Evolutionary conservation across 2,113 vertebrate genomes (phyloP).

Genomic region (Nicator chloris): DNA sequence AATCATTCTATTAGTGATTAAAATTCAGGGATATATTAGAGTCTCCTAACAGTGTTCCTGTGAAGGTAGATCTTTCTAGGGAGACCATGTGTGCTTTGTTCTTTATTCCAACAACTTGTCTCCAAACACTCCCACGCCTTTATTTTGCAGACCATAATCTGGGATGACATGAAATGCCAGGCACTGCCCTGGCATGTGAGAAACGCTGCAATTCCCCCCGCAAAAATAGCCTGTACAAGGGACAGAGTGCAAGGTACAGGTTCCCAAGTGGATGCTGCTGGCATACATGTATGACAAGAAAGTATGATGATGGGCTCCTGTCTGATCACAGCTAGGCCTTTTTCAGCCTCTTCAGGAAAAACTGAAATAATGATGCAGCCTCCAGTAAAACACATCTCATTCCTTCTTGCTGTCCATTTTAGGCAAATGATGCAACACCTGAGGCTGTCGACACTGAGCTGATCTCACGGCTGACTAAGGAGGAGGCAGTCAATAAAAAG

Average conservation of each 20-base stretch:
- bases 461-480: neutral
- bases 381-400: neutral
- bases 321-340: neutral
- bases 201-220: neutral
- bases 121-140: neutral
- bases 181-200: neutral
- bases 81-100: neutral
- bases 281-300: neutral
- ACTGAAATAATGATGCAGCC: neutral
- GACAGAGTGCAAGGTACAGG: neutral
- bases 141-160: neutral
- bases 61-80: neutral
- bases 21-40: neutral
- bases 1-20: neutral
- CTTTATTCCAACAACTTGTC: neutral
- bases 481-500: neutral
- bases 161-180: neutral
- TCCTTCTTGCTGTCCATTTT: neutral
- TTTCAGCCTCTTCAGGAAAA: neutral
- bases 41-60: neutral
- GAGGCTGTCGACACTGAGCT: neutral
- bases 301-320: neutral
- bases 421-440: neutral
- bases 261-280: accelerated
- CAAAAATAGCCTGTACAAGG: neutral